These are phyloP conservation scores for Argyresthia goedartella DNA, from an alignment of 2,888 invertebrate genomes.

Conservation along the genomic window DNA sequence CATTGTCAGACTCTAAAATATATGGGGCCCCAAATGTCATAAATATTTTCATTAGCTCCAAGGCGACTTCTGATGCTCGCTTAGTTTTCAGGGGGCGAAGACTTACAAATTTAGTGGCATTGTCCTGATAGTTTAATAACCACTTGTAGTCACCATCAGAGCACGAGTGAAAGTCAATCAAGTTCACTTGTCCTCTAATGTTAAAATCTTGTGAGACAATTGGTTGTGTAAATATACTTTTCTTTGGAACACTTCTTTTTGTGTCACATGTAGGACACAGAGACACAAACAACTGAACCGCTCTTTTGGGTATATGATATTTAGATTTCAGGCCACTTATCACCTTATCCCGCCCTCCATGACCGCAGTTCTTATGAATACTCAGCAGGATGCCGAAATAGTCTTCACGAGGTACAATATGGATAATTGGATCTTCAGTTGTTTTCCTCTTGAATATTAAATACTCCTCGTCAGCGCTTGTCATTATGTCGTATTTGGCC, in stretches of 20 bases:
- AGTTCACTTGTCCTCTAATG: neutral
- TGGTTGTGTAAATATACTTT: neutral
- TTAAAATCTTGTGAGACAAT: neutral
- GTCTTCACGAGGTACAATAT: neutral
- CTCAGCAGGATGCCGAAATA: neutral
- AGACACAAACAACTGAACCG: neutral
- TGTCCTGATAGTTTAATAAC: neutral
- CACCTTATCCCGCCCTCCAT: neutral
- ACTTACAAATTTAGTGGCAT: neutral
- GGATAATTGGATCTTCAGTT: neutral
- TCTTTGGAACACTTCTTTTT: neutral
- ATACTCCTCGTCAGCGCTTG: neutral
- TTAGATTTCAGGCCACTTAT: neutral
- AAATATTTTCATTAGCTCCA: neutral
- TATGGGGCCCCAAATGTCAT: neutral
- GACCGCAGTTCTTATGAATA: neutral
- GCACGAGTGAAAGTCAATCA: neutral
- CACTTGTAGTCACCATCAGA: neutral
- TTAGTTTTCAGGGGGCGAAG: neutral
- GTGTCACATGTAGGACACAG: neutral
- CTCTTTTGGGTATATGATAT: neutral
- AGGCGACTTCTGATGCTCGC: neutral
- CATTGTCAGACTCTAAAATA: neutral
- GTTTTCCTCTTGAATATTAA: slow-evolving; percentile 2
- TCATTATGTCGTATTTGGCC: neutral